Percentiles rank a stretch among this genome's conserved stretches.
Conservation (phyloP, 2,888 invertebrate genomes). For the Drosophila putrida region DNA sequence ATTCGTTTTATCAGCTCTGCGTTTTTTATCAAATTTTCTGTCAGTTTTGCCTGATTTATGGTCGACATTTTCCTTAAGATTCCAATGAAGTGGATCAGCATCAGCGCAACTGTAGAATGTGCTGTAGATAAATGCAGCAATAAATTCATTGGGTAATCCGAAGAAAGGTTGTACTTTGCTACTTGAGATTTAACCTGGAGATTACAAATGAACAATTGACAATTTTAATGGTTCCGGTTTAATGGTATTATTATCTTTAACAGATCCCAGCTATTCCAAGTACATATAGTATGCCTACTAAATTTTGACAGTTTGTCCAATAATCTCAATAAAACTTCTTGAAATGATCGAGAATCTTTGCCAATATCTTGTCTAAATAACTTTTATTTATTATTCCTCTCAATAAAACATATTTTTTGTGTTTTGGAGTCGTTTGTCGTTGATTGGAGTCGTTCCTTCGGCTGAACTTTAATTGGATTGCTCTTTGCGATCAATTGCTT, state of each 20-base stretch:
- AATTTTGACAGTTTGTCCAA: no score
- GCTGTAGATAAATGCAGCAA: conserved; percentile 4
- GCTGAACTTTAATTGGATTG: conserved; percentile 46
- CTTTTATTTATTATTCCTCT: no score
- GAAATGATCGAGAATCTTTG: no score
- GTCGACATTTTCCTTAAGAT: conserved; percentile 33
- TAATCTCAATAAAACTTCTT: no score
- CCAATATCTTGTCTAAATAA: no score
- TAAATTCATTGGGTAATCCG: neutral
- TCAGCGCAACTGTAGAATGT: conserved; percentile 11
- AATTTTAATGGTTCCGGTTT: neutral
- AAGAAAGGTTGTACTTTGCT: conserved; percentile 12
- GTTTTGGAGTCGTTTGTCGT: no score
- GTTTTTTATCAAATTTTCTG: conserved; percentile 72
- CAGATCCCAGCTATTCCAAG: neutral
- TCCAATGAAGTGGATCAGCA: conserved; percentile 55
- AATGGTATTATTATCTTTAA: neutral
- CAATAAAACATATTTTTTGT: no score
- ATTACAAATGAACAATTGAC: conserved; percentile 8
- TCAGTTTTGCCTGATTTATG: conserved; percentile 76
- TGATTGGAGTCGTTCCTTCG: neutral
- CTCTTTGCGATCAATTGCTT: conserved; percentile 23
- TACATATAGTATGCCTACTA: no score
- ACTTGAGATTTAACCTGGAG: conserved; percentile 27
- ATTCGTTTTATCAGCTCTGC: conserved; percentile 66